phyloP scores from a whole-genome alignment of 2,888 invertebrate species.

The Trissonchulus latispiculum region DNA sequence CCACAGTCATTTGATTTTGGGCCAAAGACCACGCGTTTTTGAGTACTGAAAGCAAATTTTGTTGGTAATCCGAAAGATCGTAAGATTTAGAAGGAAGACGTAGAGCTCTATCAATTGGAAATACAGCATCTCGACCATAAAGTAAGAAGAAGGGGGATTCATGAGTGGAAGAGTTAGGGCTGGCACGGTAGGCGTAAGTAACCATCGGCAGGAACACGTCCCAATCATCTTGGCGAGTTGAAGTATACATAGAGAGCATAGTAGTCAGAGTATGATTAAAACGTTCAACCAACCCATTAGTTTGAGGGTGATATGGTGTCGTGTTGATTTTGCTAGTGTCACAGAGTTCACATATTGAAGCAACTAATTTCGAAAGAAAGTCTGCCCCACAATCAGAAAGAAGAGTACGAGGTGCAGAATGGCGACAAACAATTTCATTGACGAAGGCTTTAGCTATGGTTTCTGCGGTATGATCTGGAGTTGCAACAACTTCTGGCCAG shows the following conservation, averaged over 20 bases:
- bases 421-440: constrained; percentile 6
- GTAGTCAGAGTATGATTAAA: constrained; percentile 29
- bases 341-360: too few relatives aligned
- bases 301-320: constrained; percentile 27
- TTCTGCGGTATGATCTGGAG: background rate
- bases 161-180: constrained; percentile 25
- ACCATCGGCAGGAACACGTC: constrained; percentile 25
- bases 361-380: constrained; percentile 27
- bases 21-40: too few relatives aligned
- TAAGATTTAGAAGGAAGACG: too few relatives aligned
- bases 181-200: constrained; percentile 28
- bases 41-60: too few relatives aligned
- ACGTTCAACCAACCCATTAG: constrained; percentile 31
- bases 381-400: constrained; percentile 29
- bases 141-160: constrained; percentile 28
- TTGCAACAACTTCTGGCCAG: background rate
- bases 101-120: constrained; percentile 27
- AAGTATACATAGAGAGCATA: constrained; percentile 29
- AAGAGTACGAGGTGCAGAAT: constrained; percentile 22
- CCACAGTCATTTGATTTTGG: too few relatives aligned
- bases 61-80: too few relatives aligned
- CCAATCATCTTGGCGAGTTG: constrained; percentile 27
- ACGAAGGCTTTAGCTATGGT: constrained; percentile 13
- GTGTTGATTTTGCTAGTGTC: constrained; percentile 26
- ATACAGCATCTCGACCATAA: constrained; percentile 24